Conservation (phyloP, 2,888 invertebrate genomes). For the Neuroscelio doddi region DNA sequence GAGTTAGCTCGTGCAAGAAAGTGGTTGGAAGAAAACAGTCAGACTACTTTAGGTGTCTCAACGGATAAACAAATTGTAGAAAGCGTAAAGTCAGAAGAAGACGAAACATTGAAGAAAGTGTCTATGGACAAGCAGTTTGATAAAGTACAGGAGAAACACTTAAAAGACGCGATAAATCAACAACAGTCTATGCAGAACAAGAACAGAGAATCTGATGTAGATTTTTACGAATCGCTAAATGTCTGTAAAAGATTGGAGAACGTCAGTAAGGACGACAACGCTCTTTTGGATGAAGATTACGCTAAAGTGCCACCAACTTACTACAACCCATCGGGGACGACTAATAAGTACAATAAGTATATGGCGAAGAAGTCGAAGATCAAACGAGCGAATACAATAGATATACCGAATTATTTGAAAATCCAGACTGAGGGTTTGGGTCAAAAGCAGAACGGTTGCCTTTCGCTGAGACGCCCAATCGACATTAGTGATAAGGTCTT, state of each 20-base stretch:
- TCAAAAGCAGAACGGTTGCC: conserved; percentile 62
- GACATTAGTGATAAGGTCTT: conserved; percentile 73
- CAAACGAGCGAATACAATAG: conserved; percentile 92
- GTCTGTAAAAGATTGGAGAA: conserved; percentile 21
- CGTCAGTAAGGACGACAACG: conserved; percentile 32
- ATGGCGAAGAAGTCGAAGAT: conserved; percentile 82
- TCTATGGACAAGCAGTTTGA: conserved; percentile 33
- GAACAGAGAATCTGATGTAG: conserved; percentile 40
- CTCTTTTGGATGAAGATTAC: conserved; percentile 11
- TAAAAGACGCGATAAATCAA: conserved; percentile 69
- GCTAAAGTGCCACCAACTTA: conserved; percentile 26
- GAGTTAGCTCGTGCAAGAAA: conserved; percentile 85
- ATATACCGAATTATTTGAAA: conserved; percentile 80
- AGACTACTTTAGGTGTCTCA: conserved; percentile 5
- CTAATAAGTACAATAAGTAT: conserved; percentile 68
- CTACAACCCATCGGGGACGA: conserved; percentile 13
- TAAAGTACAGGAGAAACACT: conserved; percentile 56
- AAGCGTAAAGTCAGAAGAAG: conserved; percentile 2
- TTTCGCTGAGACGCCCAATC: conserved; percentile 76
- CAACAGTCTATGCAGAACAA: conserved; percentile 63
- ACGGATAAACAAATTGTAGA: conserved; percentile 7
- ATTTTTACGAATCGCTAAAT: conserved; percentile 10
- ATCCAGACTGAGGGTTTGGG: conserved; percentile 64
- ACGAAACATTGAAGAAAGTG: conserved; percentile 5
- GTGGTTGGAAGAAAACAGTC: conserved; percentile 78